These are phyloP conservation scores for Ciconia maguari DNA, from an alignment of 2,113 vertebrate species.

Conservation along the genomic window DNA sequence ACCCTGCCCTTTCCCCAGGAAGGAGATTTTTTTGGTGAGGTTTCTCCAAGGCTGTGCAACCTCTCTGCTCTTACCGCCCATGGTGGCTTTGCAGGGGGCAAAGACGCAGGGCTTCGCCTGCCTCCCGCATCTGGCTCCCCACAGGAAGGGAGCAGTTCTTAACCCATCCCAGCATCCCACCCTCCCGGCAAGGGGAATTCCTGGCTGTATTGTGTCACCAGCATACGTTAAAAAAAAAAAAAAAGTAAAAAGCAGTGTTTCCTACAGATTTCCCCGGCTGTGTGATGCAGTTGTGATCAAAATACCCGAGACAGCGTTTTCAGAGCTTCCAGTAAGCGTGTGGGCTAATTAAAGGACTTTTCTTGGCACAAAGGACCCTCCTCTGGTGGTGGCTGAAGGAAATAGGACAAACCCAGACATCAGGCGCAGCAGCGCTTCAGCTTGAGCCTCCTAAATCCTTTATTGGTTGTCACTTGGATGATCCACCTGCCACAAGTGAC, in stretches of 20 bases:
- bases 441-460: background rate
- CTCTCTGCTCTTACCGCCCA: background rate
- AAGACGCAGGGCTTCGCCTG: background rate
- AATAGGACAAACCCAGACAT: background rate
- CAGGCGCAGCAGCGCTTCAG: background rate
- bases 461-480: background rate
- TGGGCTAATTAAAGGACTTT: background rate
- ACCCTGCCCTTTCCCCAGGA: background rate
- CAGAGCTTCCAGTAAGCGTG: background rate
- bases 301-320: background rate
- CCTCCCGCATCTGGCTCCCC: background rate
- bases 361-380: background rate
- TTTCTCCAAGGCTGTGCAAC: background rate
- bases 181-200: background rate
- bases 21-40: background rate
- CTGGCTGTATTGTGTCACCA: background rate
- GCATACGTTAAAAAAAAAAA: background rate
- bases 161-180: background rate
- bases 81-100: background rate
- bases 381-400: background rate
- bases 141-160: rapidly evolving
- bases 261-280: background rate
- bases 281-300: background rate
- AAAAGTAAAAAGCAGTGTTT: background rate
- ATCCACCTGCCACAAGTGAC: background rate